Base-by-base conservation (phyloP, 2,113 vertebrate genomes). In the Rhabdornis inornatus region DNA sequence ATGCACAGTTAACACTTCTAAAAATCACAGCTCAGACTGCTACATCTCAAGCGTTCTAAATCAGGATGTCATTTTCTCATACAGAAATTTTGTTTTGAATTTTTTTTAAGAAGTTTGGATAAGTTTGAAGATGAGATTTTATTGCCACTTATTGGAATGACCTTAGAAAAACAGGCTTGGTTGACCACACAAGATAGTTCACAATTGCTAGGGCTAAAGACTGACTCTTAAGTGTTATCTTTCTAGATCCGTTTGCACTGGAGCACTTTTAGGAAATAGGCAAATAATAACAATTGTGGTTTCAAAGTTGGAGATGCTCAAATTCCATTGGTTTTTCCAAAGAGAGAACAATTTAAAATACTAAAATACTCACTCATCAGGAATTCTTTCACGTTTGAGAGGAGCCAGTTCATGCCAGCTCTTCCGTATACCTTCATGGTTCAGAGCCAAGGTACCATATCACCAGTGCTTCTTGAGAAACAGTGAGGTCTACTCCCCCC, bases 21-120 rank as follows among this genome's bases (percentile, higher is more conserved):
- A 94, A 95, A 96, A 96, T 95, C 92, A 83, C 90, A 93, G 79
- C 83, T 90, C 88, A 95, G 63, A 65, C 83, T 90, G 90, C 66
- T 90, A 86, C 61, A 42, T 93, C 84, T 89, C 68, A 11, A 92
- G 79, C 5, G 31, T 95, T 96, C 94, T 92, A 91, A 95, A 94
- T 92, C 74, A 89, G 81, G 81, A 78, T 71, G 44, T 9, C n/a
- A 2, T 76, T 92, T 87, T 27, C 61, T 82, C 6, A 2, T 30
- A 70, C 40, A 61, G 57, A 8, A 61, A 52, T 84, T 55, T 61
- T 47, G 77, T 44, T 72, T 57, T 33, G 11, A 56, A 3, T 13
- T 61, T 72, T 83, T 76, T 88, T 72, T 3, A 69, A 83, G 57
- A 74, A 53, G 88, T 90, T 88, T 69, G 77, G 23, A 33, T 45